Base-by-base conservation (phyloP, 2,113 vertebrate species). In the Lophura nycthemera region DNA sequence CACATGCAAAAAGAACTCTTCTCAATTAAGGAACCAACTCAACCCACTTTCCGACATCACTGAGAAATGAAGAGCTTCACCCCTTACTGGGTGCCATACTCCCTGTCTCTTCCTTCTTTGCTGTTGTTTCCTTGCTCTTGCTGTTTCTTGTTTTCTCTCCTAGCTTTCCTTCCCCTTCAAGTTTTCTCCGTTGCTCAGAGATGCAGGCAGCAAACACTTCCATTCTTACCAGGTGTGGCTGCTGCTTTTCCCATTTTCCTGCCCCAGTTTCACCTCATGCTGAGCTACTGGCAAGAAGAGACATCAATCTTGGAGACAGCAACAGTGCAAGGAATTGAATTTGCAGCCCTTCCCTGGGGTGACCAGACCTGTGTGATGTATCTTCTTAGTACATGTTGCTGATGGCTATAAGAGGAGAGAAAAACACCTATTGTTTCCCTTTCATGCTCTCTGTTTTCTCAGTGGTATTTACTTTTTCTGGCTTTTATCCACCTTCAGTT, bases 401-500 rank as follows among this genome's bases (percentile, higher is more conserved):
- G 34, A 54, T 80, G 38, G 42, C 18, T 61, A 47, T 82, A 64
- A 77, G 67, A 71, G 34, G 12, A 6, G 3, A 50, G 21, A 84
- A 88, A 93, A 89, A 12, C 42, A 59, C 11, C 52, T 63, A 15
- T 66, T 92, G 21, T 79, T 76, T 84, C 75, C 24, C 17, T 89
- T 72, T 60, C 48, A 50, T 15, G 22, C 9, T 67, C 19, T 38
- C 40, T 17, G 13, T 7, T 79, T 45, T 50, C 22, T 11, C 21
- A 79, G 32, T 8, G 14, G 27, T 79, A 77, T 89, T 34, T 84
- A 32, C 43, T 91, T 36, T 17, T 11, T 75, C 11, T 36, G 19
- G 36, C 77, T 92, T 54, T 65, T 77, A 83, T 56, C 40, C 90
- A 34, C n/a, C 27, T 87, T 63, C 81, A 43, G 90, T 84, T 43